Evolutionary conservation across 2,888 invertebrate genomes (phyloP), one percentile per base, ranked within the genome.

Genomic region (Drosophila ezoana): DNA sequence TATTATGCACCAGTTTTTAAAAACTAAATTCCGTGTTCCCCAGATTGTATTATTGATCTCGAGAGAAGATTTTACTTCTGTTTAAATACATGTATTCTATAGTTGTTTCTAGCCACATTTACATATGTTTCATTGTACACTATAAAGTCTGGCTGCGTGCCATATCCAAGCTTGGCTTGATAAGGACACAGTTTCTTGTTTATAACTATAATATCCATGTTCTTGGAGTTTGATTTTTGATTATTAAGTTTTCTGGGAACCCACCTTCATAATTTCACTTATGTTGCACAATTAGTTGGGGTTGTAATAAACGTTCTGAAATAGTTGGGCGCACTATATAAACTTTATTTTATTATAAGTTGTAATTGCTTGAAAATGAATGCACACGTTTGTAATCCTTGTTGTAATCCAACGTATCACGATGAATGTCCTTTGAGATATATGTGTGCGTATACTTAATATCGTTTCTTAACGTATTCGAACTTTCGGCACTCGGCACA

Each of bases 261-360:
- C 85, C 84, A 89, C 89, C 89, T 90, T 89, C 90, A 89, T 89
- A 28, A 59, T 89, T 66, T 40, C 52, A 73, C 61, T 57, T 47
- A 32, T 44, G 37, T 35, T 23, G 38, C 52, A 43, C 59, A 61
- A 14, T 35, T 14, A 8, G 10, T 48, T 64, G 3, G 23, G 60
- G 37, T 41, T 18, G 38, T 41, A 23, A 49, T 53, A 33, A 48
- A 38, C 18, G 35, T 48, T 38, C 10, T 11, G 40, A 54, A 53
- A 41, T 52, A 45, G 38, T 60, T 37, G 18, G 43, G 37, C 16
- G 32, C 60, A 67, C 74, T 52, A 59, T 56, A 44, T 58, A 32
- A 28, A 47, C 18, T 73, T 33, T 37, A 18, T 41, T 40, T n/a
- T 41, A 14, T 47, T n/a, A 13, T 28, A 6, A 40, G 16, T 28